Conservation (phyloP, 2,113 vertebrate species). For the Tenebrosternarchus preto region DNA sequence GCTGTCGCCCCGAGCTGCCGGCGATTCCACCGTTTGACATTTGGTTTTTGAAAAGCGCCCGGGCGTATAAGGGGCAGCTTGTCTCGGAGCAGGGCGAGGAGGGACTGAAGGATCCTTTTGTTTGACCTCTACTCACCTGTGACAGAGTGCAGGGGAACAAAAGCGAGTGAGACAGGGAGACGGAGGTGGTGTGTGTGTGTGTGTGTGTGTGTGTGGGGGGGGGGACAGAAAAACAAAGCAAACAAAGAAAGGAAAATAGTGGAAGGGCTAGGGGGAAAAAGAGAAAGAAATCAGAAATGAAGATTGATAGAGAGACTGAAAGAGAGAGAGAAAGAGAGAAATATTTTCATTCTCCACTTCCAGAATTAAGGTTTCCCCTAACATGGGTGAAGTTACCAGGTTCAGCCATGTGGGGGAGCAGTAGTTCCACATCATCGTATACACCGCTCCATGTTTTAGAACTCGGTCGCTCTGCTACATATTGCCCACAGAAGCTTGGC, state of each 20-base stretch:
- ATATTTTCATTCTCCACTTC: not conserved
- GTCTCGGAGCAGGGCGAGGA: not conserved
- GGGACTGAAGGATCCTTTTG: constrained; percentile 12
- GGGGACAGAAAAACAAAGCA: not conserved
- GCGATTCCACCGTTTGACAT: constrained; percentile 42
- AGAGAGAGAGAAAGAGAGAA: not conserved
- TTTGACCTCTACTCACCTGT: constrained; percentile 21
- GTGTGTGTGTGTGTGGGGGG: no score
- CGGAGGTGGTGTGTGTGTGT: no score
- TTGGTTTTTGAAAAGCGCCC: constrained; percentile 43
- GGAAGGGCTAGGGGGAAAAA: not conserved
- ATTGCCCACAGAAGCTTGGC: constrained; percentile 51
- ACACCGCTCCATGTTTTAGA: constrained; percentile 41
- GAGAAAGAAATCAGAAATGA: not conserved
- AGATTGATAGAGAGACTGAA: not conserved
- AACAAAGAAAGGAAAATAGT: no score
- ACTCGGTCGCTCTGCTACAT: constrained; percentile 54
- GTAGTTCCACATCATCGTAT: constrained; percentile 52
- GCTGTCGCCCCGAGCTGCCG: constrained; percentile 5
- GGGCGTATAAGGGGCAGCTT: constrained; percentile 8
- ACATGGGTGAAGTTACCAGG: constrained; percentile 32
- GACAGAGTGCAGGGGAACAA: not conserved
- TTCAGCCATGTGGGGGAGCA: constrained; percentile 62
- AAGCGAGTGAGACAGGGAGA: not conserved
- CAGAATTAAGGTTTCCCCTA: not conserved